Percentiles rank a stretch among this genome's conserved stretches.
Conservation (phyloP, 2,888 invertebrate genomes). For the Clitarchus hookeri region DNA sequence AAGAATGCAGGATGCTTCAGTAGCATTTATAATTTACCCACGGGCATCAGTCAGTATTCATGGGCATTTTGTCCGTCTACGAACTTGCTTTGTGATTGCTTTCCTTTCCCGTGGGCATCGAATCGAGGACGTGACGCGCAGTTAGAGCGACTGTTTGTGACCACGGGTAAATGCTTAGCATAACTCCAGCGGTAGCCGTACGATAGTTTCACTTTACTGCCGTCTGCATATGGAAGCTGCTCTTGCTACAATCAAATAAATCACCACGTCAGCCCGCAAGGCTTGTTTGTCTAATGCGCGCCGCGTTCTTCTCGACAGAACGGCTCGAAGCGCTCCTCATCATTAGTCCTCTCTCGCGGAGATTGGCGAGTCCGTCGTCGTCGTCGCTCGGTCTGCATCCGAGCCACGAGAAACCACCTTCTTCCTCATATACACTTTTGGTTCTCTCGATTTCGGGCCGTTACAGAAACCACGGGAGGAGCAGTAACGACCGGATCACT, state of each 20-base stretch:
- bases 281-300: background rate
- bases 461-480: background rate
- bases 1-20: too few species aligned
- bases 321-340: too few species aligned
- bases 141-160: too few species aligned
- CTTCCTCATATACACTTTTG: background rate
- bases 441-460: background rate
- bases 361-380: background rate
- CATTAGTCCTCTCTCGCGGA: too few species aligned
- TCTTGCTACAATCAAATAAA: background rate
- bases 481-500: background rate
- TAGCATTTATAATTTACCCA: background rate
- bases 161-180: background rate
- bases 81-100: background rate
- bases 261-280: background rate
- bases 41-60: background rate
- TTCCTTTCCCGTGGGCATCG: background rate
- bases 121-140: background rate
- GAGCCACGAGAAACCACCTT: background rate
- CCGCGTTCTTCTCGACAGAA: background rate
- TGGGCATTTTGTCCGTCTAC: background rate
- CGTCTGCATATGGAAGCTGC: background rate
- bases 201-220: background rate
- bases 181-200: background rate
- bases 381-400: background rate